phyloP scores from a whole-genome alignment of 2,113 vertebrate genomes.

The Psilopsiagon aurifrons region DNA sequence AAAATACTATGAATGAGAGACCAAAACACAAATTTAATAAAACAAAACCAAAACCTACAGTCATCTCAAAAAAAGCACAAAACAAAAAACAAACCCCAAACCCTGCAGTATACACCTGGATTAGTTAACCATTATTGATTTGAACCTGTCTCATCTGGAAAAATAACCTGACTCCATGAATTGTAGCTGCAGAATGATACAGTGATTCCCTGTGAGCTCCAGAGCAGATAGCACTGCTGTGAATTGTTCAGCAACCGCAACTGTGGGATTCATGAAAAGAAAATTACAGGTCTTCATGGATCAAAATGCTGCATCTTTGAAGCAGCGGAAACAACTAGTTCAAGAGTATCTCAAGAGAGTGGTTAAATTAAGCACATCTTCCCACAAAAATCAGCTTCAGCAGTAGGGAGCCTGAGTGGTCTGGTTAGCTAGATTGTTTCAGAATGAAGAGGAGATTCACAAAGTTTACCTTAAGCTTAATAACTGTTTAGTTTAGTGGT shows the following conservation, averaged over 20 bases:
- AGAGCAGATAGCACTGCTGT: not conserved
- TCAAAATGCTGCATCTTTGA: conserved; percentile 16
- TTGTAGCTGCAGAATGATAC: not conserved
- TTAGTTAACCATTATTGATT: conserved; percentile 18
- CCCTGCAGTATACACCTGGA: not conserved
- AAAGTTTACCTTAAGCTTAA: not conserved
- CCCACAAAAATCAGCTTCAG: not conserved
- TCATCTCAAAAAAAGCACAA: not conserved
- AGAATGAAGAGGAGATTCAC: not conserved
- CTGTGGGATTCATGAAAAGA: conserved; percentile 9
- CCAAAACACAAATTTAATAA: not conserved
- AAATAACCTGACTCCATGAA: not conserved
- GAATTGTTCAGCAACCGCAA: not conserved
- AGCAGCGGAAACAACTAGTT: not conserved
- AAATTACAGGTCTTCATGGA: conserved; percentile 7
- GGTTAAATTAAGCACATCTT: not conserved
- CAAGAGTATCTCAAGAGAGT: not conserved
- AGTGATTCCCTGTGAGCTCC: conserved; percentile 10
- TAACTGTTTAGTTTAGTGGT: not conserved
- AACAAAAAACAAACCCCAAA: not conserved
- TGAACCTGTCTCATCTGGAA: not conserved
- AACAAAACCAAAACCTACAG: not conserved
- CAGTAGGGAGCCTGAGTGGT: not conserved
- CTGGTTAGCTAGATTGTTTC: not conserved
- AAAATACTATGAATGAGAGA: not conserved